These are phyloP conservation scores for Nycticryphes semicollaris DNA, from an alignment of 2,113 vertebrate genomes.

Conservation along the genomic window DNA sequence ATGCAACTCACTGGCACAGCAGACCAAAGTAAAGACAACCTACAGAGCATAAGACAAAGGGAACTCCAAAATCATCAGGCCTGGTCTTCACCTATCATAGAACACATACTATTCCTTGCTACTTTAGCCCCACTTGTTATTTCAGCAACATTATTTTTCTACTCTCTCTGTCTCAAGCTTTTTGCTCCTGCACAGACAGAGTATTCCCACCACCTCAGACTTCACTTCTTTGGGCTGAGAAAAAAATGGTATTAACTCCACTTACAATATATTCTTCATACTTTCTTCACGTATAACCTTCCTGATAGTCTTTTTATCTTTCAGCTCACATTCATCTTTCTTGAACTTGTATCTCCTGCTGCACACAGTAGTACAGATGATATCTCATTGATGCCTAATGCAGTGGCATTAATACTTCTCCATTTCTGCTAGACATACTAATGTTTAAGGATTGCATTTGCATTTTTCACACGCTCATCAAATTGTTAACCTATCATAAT, in stretches of 20 bases:
- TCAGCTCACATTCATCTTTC: neutral
- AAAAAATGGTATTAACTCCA: neutral
- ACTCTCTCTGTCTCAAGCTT: neutral
- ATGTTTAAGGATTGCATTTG: neutral
- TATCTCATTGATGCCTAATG: neutral
- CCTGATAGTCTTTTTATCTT: neutral
- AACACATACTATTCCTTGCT: neutral
- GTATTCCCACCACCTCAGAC: neutral
- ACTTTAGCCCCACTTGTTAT: neutral
- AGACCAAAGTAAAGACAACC: neutral
- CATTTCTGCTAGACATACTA: conserved; percentile 10
- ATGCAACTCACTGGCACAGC: neutral
- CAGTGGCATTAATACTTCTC: conserved; percentile 6
- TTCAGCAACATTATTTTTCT: neutral
- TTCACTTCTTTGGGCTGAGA: neutral
- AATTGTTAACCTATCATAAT: neutral
- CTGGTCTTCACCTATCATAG: neutral
- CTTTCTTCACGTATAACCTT: neutral
- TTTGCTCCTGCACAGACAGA: neutral
- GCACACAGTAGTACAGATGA: neutral
- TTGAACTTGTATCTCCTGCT: neutral
- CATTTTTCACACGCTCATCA: conserved; percentile 9
- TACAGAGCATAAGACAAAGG: neutral
- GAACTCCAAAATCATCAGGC: neutral
- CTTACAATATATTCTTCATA: neutral